Evolutionary conservation across 92 coral and sea anemone species (phyloP), one percentile per base, ranked within the genome.

Genomic region (Metridium senile): DNA sequence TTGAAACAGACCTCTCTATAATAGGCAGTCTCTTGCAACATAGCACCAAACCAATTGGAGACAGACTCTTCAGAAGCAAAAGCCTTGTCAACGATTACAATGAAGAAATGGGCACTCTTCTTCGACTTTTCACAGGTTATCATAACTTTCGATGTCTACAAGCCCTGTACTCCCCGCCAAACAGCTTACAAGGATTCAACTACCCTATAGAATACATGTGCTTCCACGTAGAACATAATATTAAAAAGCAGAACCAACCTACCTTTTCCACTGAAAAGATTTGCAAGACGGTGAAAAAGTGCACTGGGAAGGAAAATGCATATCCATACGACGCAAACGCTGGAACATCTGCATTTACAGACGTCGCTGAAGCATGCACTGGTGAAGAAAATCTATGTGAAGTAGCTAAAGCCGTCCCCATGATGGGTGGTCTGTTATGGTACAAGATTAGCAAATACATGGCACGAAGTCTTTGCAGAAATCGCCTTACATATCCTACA

Each of bases 341-440:
- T 18, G 81, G 86, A 62, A 9, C 25, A 10, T 54, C 59, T 21
- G 59, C 16, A 20, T 13, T 9, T 4, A 75, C 87, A 32, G 74
- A 22, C 46, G 53, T 64, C 1, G 11, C 31, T 30, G 76, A 74
- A 47, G 89, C 89, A 18, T 85, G 89, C 30, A 26, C 8, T 39
- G 49, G 72, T 8, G 77, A 74, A 30, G 16, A 62, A 11, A 31
- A 81, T 19, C 63, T 31, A 18, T 86, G 90, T 67, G 86, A 86
- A 39, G 76, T 86, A 20, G 76, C 2, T 17, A 75, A 81, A 46
- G 90, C 86, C 7, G 25, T 86, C 18, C 87, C 90, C 1, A 81
- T 75, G 86, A 80, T 86, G 81, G 90, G 73, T 28, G 87, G 82
- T 26, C 45, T 86, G 30, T 67, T 86, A 11, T 86, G 90, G 90